Evolutionary conservation across 1,140 invertebrate genomes (phyloP), one percentile per base, ranked within the genome.

Genomic region (Adelges cooleyi): DNA sequence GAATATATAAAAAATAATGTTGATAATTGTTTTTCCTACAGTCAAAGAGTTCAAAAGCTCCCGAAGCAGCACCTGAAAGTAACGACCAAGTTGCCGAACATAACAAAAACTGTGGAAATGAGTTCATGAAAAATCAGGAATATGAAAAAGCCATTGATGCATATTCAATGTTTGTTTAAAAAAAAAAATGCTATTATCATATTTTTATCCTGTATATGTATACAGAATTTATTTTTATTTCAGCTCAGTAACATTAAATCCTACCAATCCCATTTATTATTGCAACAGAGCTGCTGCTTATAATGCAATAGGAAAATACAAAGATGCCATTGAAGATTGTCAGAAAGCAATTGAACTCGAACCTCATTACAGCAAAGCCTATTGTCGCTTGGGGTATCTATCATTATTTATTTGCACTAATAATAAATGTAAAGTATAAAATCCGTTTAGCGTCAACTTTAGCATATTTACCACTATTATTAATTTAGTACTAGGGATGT

Each of bases 261-360:
- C 66, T 15, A 13, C 18, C 11, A 56, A 67, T 38, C 53, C 66
- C 18, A 56, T 56, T 33, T 59, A 50, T 29, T 62, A 67, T 29
- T 59, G 66, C 15, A 67, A 67, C 13, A 54, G 66, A 49, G 66
- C 66, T 36, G 66, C 66, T 54, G 52, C 66, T 4, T 67, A 62
- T 50, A 67, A 67, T 42, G 54, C 44, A 40, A 22, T 51, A 22
- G 54, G 52, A 2, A 62, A 51, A 15, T 67, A 49, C 17, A 20
- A 3, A 0, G 48, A 52, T 40, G 66, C 66, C 9, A 67, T 67
- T 49, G 22, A 40, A 9, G 66, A 67, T 40, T 67, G 66, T 42
- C 53, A 67, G 5, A 67, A 46, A 23, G 46, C 66, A n/a, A 56
- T 67, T 48, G 33, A 54, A 27, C 48, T 67, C 23, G 54, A 67